Base-by-base conservation (phyloP, 2,888 invertebrate genomes). In the Brachynemurus nebulosus region DNA sequence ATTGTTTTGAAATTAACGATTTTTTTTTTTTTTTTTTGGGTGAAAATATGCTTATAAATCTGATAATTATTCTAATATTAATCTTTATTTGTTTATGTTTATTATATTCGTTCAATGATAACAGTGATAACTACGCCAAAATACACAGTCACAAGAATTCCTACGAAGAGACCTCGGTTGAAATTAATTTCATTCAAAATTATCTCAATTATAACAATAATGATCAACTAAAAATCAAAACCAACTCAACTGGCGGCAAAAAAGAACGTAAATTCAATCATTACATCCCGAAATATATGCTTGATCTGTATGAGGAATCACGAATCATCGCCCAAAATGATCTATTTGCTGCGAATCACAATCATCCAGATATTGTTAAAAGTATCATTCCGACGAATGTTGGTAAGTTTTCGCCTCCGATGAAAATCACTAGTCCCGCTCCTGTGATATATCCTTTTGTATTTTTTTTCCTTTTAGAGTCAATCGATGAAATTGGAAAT, bases 261-360 rank as follows among this genome's bases (percentile, higher is more conserved):
- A n/a, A n/a, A 30, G 14, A 30, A 30, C 30, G 5, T 30, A 51
- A 46, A 45, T 52, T 44, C 11, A 58, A 53, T 44, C 51, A 55
- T 35, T 64, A 65, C 44, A 56, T 65, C 9, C 63, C 64, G 0
- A 63, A 64, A 49, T 62, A 63, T 50, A 65, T 65, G 64, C 45
- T 65, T 44, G 63, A 65, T 45, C 51, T 65, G 45, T 65, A 64
- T 45, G 61, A 63, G 46, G 57, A 55, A 38, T 57, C 59, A 42
- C 61, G 60, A 53, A 52, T 47, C 5, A 30, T 38, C 6, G 58
- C 62, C 5, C 21, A 42, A 14, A 25, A 42, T 12, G 34, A 42
- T 8, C 14, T 20, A 4, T 23, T 23, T 11, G 25, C 12, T n/a
- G 14, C 2, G n/a, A 30, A 30, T 8, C 14, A 17, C 7, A 18